Conservation (phyloP, 2,797 vertebrate genomes). For the Aphelocoma californica region DNA sequence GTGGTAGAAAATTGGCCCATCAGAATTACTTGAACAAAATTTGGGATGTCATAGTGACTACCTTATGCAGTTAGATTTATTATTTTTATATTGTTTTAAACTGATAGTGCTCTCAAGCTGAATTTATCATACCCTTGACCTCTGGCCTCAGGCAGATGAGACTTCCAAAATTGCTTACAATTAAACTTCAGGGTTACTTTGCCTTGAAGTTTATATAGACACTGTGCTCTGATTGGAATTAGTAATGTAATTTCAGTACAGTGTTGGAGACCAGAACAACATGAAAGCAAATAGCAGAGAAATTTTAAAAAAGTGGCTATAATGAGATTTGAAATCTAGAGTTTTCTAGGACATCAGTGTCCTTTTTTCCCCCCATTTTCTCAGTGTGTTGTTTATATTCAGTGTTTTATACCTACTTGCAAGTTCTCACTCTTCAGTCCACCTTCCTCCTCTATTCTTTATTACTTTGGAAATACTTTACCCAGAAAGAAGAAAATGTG, state of each 20-base stretch:
- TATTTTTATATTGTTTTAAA: neutral
- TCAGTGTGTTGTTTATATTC: neutral
- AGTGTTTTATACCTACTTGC: neutral
- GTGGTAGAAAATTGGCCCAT: neutral
- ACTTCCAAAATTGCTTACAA: neutral
- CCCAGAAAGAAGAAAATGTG: neutral
- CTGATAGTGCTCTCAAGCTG: neutral
- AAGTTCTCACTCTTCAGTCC: neutral
- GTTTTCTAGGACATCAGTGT: neutral
- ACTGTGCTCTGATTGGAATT: neutral
- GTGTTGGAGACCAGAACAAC: neutral
- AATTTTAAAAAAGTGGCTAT: neutral
- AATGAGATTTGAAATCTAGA: neutral
- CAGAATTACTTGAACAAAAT: neutral
- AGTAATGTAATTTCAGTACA: neutral
- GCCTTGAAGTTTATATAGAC: neutral
- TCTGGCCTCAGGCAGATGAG: neutral
- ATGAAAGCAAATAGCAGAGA: neutral
- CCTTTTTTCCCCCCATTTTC: neutral
- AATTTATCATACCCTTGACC: neutral
- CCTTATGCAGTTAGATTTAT: neutral
- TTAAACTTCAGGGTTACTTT: neutral
- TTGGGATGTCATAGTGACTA: neutral
- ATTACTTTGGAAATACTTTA: neutral
- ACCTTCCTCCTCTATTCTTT: neutral